Base-by-base conservation (phyloP, 2,797 vertebrate species). In the Danio albolineatus region DNA sequence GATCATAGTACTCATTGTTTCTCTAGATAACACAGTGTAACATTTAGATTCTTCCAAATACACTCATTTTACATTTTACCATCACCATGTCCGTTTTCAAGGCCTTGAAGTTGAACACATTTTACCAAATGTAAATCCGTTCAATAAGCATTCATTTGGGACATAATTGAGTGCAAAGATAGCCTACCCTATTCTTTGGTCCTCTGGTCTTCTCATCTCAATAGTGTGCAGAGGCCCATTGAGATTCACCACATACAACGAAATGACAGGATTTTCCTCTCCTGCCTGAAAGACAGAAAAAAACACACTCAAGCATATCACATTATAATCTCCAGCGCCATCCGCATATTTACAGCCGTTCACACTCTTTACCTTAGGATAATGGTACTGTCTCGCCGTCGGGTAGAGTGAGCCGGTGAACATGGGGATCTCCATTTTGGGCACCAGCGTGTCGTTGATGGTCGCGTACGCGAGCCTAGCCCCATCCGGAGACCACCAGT, bases 401-500 rank as follows among this genome's bases (percentile, higher is more conserved):
- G 98, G 98, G 90, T 99, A 99, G 0, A 92, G 57, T 0, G 91
- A 92, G 62, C 95, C 95, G 0, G 97, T 98, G 83, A 98, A 99
- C 80, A 95, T 94, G 0, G 96, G 97, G 65, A 99, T 94, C 89
- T 99, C 98, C 98, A 99, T 99, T 75, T 88, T 89, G 28, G 97
- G 97, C 44, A 99, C 98, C 81, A 95, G 91, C 14, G 95, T 96
- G 90, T 98, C 95, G 4, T 99, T 97, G 89, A 99, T 97, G 78
- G 97, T 97, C 83, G 96, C 95, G 0, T 98, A 98, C 0, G 97
- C 97, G 7, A 99, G 86, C 83, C 97, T 89, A 3, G 96, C 96
- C 0, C 98, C 97, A 53, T 99, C 97, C 0, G 97, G 96, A 65
- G 98, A 98, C 98, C 98, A 99, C 98, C 98, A 99, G 62, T 99